Conservation (phyloP, 37 sponge, comb jelly and placozoan genomes). For the Cliona cf. orientalis region DNA sequence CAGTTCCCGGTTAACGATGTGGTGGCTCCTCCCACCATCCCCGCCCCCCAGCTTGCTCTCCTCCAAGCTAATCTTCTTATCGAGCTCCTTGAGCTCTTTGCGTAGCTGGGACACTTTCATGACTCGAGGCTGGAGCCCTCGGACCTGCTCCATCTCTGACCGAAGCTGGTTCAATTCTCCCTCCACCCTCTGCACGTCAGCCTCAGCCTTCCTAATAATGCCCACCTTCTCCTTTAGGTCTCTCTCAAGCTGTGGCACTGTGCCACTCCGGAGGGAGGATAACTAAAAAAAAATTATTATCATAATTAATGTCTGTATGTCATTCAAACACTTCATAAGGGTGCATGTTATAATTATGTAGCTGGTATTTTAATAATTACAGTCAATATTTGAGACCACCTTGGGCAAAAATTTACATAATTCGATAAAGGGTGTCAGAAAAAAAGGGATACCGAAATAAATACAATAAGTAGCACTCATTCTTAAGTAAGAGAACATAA, state of each 20-base stretch:
- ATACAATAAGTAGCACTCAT: no score
- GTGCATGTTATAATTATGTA: no score
- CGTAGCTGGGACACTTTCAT: constrained; percentile 27
- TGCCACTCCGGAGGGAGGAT: constrained; percentile 13
- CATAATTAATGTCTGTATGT: no score
- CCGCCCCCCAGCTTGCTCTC: constrained; percentile 44
- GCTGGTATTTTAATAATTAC: no score
- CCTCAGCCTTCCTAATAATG: not conserved
- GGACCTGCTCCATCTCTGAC: constrained; percentile 40
- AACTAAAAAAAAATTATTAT: constrained; percentile 26
- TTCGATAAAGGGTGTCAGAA: no score
- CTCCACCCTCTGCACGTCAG: constrained; percentile 18
- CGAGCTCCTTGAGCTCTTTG: constrained; percentile 51
- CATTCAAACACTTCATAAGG: no score
- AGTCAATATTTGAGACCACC: no score
- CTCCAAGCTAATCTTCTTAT: constrained; percentile 50
- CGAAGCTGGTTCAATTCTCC: constrained; percentile 5
- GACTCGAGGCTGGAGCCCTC: constrained; percentile 46
- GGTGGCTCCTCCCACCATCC: constrained; percentile 40
- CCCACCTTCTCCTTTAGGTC: constrained; percentile 16
- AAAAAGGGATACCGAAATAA: no score
- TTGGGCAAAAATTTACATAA: no score
- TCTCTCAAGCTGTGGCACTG: constrained; percentile 12
- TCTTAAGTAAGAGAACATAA: no score
- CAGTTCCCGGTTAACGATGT: constrained; percentile 62